Base-by-base conservation (phyloP, 2,888 invertebrate species). In the Agelastica alni region DNA sequence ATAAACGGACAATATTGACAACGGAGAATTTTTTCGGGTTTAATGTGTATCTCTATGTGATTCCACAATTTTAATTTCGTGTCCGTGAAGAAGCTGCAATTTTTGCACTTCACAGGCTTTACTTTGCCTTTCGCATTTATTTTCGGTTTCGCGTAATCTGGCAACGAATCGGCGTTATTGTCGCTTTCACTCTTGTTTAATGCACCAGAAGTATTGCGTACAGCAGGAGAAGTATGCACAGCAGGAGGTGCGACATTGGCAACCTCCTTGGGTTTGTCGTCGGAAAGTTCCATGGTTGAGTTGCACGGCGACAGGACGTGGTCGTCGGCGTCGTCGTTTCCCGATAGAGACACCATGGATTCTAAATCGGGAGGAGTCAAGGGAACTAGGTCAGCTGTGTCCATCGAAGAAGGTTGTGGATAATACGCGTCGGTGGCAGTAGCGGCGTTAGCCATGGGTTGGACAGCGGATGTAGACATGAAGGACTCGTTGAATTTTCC, bases 1-100 rank as follows among this genome's bases (percentile, higher is more conserved):
- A 97, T 96, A 71, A 99, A 99, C 0, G 93, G 92, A 72, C 99
- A 99, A 69, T 90, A 87, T 3, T 90, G 88, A 70, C 99, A 99
- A 56, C 86, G 86, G 18, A 99, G 80, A 65, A 93, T 83, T 73
- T 96, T 96, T 66, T 98, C 97, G 0, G 87, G 85, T 68, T 93
- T 94, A 68, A 99, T 97, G 79, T 99, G 99, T 13, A 83, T 82
- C 49, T 88, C 86, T 16, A 87, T 85, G 75, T 99, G 99, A 31
- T 88, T 86, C 97, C 98, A 99, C 72, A 92, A 96, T 51, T 92
- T 93, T 12, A 89, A 80, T 77, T 98, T 98, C 3, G 92, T 93
- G 9, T 88, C 85, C 0, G 93, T 88, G 1, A 89, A 83, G 65
- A 88, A 90, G 46, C 86, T 85, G 73, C 98, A 98, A 63, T 94